Evolutionary conservation across 2,113 vertebrate species (phyloP), one percentile per base, ranked within the genome.

Genomic region (Phasianus colchicus): DNA sequence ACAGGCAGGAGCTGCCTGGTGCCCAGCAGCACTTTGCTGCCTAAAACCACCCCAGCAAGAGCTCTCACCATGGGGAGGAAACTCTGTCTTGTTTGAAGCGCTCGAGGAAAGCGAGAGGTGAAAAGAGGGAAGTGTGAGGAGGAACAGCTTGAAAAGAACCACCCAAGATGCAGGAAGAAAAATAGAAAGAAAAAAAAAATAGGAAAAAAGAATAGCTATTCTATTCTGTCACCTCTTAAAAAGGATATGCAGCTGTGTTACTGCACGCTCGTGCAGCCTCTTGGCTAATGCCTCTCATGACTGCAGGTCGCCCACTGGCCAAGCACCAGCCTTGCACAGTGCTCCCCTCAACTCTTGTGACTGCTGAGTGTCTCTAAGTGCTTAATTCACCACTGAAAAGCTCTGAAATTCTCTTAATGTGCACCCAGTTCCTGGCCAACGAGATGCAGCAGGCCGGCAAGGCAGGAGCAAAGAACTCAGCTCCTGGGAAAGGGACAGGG

Each of bases 341-440:
- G 0, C 18, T 70, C 36, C 77, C 67, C 42, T 30, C 2, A 40
- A 48, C 5, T 10, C 79, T 57, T 9, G 0, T 16, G 43, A 13
- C 7, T 50, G 69, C 72, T 78, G 83, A 70, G 66, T 30, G 71
- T 70, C 76, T 86, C 8, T 60, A 95, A 96, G 90, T 84, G 92
- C 91, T 94, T 17, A 16, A 29, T 54, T 16, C 27, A 17, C 52
- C 52, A 54, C 52, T 17, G 43, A 3, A 15, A 54, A 83, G 72
- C 67, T 54, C 42, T 42, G 42, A 34, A 86, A 71, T 22, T 72
- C 32, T 85, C 25, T 25, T 7, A 16, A 30, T 9, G 14, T 30
- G 52, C 15, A 3, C 52, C 27, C 27, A 54, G 15, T 9, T 54
- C 27, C 52, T 54, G 52, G 15, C 52, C 15, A 17, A 54, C 27